Percentiles rank a stretch among this genome's conserved stretches.
phyloP scores from a whole-genome alignment of 1,140 invertebrate species.

The Anastrepha ludens region DNA sequence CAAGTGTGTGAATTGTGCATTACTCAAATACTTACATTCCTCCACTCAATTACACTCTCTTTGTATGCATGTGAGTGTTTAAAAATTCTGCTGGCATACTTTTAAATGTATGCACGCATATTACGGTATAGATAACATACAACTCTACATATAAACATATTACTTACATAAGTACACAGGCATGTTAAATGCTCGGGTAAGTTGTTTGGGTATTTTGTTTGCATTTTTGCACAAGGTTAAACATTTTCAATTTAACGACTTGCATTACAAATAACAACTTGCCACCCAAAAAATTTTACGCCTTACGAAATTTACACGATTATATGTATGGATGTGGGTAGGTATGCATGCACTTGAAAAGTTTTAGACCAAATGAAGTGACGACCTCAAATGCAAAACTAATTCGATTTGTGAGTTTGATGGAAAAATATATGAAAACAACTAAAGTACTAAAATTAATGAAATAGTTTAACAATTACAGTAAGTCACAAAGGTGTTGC shows the following conservation, averaged over 20 bases:
- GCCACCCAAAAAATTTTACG: background rate
- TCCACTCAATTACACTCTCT: background rate
- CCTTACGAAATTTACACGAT: constrained; percentile 12
- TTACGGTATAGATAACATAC: constrained; percentile 15
- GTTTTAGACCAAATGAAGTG: background rate
- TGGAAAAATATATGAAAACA: background rate
- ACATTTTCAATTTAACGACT: constrained; percentile 5
- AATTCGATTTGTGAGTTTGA: background rate
- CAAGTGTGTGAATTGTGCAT: constrained; percentile 1
- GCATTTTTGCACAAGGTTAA: constrained; percentile 37
- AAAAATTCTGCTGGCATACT: background rate
- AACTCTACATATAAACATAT: no score
- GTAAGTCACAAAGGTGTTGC: no score
- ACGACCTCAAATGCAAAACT: constrained; percentile 23
- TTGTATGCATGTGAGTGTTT: background rate
- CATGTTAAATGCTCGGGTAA: background rate
- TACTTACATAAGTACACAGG: no score
- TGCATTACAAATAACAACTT: constrained; percentile 19
- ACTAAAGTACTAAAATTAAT: no score
- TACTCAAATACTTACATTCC: constrained; percentile 12
- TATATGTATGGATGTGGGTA: background rate
- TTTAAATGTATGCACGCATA: background rate
- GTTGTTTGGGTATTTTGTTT: background rate
- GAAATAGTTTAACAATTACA: no score
- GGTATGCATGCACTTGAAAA: background rate